Percentiles rank a stretch among this genome's conserved stretches.
Conservation (phyloP, 2,797 vertebrate genomes). For the Gallinago solitaria region DNA sequence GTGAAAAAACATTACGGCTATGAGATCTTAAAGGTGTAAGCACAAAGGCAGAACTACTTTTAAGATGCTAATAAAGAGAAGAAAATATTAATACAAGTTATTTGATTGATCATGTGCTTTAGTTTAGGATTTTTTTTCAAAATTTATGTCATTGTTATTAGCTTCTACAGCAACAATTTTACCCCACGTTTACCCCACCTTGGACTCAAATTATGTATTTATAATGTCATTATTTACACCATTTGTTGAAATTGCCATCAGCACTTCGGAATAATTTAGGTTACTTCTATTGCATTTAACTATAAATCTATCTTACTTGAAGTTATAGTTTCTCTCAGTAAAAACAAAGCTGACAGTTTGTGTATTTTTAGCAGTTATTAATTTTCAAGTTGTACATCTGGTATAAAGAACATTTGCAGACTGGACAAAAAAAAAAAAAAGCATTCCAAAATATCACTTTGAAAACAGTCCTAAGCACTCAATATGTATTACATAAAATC, state of each 20-base stretch:
- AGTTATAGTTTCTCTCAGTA: not conserved
- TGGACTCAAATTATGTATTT: not conserved
- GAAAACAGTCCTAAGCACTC: not conserved
- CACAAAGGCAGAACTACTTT: not conserved
- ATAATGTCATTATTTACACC: not conserved
- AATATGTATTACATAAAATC: not conserved
- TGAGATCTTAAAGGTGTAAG: constrained; percentile 10
- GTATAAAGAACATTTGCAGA: constrained; percentile 5
- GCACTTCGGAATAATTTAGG: not conserved
- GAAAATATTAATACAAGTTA: not conserved
- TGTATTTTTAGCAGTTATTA: constrained; percentile 41
- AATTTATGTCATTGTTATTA: not conserved
- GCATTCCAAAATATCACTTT: not conserved
- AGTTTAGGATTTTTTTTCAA: not conserved
- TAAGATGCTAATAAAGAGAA: not conserved
- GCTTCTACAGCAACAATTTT: not conserved
- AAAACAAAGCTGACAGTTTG: not conserved
- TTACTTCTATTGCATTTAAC: not conserved
- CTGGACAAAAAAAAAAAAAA: not conserved
- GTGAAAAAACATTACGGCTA: not conserved
- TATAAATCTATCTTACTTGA: not conserved
- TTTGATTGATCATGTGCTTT: not conserved
- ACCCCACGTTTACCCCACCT: not conserved
- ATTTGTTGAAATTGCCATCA: not conserved
- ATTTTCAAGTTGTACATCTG: constrained; percentile 42